These are phyloP conservation scores for Ardeotis arabs DNA, from an alignment of 2,113 vertebrate genomes.

Conservation along the genomic window DNA sequence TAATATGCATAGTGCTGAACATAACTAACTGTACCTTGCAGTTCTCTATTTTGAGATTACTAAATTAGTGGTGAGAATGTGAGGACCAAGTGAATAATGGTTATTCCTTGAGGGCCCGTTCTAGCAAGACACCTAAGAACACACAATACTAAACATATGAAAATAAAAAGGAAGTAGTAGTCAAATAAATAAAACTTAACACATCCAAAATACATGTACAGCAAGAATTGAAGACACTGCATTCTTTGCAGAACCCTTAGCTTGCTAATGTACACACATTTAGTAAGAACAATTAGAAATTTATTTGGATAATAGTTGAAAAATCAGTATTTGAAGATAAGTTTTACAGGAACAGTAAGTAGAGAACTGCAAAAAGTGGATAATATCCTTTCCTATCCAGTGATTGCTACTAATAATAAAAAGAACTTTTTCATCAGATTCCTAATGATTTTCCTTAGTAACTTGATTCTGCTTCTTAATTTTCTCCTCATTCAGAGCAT, in stretches of 20 bases:
- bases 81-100: not conserved
- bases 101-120: not conserved
- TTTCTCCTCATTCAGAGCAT: not conserved
- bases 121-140: not conserved
- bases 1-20: fast-evolving
- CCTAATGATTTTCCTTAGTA: not conserved
- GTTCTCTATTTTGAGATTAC: not conserved
- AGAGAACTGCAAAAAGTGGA: not conserved
- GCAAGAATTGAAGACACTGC: not conserved
- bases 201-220: not conserved
- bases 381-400: not conserved
- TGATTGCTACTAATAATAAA: not conserved
- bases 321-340: not conserved
- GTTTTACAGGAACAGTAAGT: not conserved
- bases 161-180: not conserved
- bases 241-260: not conserved
- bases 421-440: not conserved
- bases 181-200: not conserved
- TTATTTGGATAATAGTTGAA: not conserved
- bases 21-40: not conserved
- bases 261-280: not conserved
- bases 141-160: not conserved
- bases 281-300: not conserved
- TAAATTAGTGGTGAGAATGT: not conserved
- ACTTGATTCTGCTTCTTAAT: not conserved